phyloP scores from a whole-genome alignment of 2,113 vertebrate genomes.

The Phalacrocorax carbo region DNA sequence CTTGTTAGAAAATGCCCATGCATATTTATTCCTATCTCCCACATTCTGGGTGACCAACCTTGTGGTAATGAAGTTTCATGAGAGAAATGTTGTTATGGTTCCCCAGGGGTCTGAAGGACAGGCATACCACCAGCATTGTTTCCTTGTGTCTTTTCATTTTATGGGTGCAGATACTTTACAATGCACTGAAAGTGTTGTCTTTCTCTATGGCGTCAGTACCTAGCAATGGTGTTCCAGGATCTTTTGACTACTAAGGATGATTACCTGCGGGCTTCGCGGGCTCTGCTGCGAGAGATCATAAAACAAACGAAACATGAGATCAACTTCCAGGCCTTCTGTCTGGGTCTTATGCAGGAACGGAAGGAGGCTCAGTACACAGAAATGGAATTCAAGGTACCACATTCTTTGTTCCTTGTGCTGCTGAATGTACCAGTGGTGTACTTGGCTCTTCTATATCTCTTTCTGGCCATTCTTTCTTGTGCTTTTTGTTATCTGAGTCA shows the following conservation, averaged over 20 bases:
- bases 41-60: not conserved
- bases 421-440: not conserved
- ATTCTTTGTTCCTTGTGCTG: not conserved
- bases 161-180: not conserved
- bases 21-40: not conserved
- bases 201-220: constrained; percentile 76
- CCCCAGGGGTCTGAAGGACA: not conserved
- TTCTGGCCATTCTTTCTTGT: not conserved
- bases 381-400: constrained; percentile 93
- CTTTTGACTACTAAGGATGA: constrained; percentile 94
- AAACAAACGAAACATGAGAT: constrained; percentile 98
- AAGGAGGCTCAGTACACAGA: constrained; percentile 89
- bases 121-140: not conserved
- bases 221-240: constrained; percentile 99
- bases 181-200: not conserved
- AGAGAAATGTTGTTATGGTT: fast-evolving
- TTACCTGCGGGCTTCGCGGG: constrained; percentile 91
- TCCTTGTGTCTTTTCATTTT: not conserved
- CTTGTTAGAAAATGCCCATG: not conserved
- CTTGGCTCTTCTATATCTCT: not conserved
- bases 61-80: not conserved
- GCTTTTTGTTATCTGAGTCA: not conserved
- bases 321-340: constrained; percentile 97
- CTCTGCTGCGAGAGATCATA: constrained; percentile 94
- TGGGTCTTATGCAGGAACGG: constrained; percentile 96